Conservation (phyloP, 2,797 vertebrate genomes). For the Gymnocypris eckloni region DNA sequence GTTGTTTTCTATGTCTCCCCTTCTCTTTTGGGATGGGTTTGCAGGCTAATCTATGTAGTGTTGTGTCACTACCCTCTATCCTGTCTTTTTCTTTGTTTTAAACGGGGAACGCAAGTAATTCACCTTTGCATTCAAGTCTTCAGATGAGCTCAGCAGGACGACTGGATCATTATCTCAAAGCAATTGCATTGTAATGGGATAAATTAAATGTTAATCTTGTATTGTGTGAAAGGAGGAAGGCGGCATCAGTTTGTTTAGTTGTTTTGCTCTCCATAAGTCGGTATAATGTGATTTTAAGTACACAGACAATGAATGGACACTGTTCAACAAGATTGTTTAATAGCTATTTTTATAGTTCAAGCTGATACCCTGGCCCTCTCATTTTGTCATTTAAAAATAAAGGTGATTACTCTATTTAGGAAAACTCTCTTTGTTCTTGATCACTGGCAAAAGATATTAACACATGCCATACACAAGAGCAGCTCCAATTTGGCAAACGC, state of each 20-base stretch:
- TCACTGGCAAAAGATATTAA: slow-evolving; percentile 61
- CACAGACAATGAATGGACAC: slow-evolving; percentile 7
- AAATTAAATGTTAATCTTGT: slow-evolving; percentile 16
- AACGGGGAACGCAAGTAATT: slow-evolving; percentile 82
- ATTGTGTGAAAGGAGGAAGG: neutral
- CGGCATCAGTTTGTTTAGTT: neutral
- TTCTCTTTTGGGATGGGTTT: slow-evolving; percentile 74
- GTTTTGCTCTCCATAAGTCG: neutral
- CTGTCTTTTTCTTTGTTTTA: slow-evolving; percentile 68
- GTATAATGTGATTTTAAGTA: slow-evolving; percentile 27
- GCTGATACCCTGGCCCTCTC: neutral
- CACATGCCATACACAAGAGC: slow-evolving; percentile 50
- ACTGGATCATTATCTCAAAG: slow-evolving; percentile 82
- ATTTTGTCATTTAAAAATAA: slow-evolving; percentile 25
- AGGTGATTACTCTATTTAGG: slow-evolving; percentile 20
- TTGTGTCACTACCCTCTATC: slow-evolving; percentile 56
- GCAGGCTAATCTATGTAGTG: slow-evolving; percentile 69
- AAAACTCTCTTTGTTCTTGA: slow-evolving; percentile 49
- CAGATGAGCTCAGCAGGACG: slow-evolving; percentile 84
- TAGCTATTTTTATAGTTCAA: slow-evolving; percentile 1
- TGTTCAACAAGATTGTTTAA: neutral
- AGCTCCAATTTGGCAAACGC: slow-evolving; percentile 59
- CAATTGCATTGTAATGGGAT: slow-evolving; percentile 33
- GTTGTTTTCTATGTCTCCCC: slow-evolving; percentile 80
- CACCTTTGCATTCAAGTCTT: slow-evolving; percentile 81